These are phyloP conservation scores for Dinomys branickii DNA, from an alignment of 2,113 vertebrate genomes.

Conservation along the genomic window DNA sequence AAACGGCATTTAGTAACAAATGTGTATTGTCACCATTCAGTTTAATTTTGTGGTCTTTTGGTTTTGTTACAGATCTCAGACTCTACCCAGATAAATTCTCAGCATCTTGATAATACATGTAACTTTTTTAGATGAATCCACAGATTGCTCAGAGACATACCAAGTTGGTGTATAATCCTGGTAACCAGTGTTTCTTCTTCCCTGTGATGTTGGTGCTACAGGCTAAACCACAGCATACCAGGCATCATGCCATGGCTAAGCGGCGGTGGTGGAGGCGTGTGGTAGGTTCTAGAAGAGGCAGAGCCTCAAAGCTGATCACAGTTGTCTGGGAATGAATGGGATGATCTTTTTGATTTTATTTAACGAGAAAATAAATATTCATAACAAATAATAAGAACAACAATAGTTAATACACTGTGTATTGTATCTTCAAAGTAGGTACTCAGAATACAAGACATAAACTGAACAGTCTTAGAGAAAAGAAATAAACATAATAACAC, in stretches of 20 bases:
- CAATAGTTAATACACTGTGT: neutral
- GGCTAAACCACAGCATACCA: neutral
- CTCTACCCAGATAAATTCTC: neutral
- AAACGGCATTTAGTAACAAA: neutral
- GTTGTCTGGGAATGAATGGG: neutral
- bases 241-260: neutral
- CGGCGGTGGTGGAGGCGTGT: neutral
- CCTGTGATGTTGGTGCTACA: neutral
- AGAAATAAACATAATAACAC: neutral
- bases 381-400: neutral
- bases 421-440: neutral
- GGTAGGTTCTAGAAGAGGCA: neutral
- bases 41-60: neutral
- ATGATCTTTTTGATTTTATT: neutral
- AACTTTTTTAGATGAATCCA: neutral
- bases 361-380: neutral
- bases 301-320: neutral
- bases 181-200: neutral
- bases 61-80: neutral
- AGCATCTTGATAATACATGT: neutral
- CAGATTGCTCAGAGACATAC: neutral
- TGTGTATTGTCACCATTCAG: neutral
- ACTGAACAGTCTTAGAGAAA: neutral
- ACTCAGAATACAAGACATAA: neutral
- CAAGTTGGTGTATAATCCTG: neutral